Evolutionary conservation across 2,113 vertebrate genomes (phyloP), one percentile per base, ranked within the genome.

Genomic region (Vombatus ursinus): DNA sequence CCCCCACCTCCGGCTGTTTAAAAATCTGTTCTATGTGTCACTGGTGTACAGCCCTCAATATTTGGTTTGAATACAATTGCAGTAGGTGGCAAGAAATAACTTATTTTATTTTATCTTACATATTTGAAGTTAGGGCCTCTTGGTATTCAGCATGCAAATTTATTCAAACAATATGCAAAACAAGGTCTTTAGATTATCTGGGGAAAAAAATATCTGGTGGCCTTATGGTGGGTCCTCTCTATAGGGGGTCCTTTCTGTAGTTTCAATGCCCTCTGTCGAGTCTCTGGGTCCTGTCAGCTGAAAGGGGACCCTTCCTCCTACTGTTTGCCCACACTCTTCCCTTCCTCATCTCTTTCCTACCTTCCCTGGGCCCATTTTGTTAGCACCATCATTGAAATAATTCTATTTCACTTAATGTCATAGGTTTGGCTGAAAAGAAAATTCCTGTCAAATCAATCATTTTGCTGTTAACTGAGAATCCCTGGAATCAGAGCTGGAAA

Each of bases 91-190:
- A 93, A 96, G 95, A 94, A 77, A 91, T 57, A 95, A 95, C 57
- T 95, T 93, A 94, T 54, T 96, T 94, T 95, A 93, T 91, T 92
- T 92, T 95, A 93, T 95, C 92, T 96, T 93, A 95, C 92, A 94
- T 92, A 94, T 89, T 96, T 96, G 91, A 51, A 96, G 57, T 93
- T 95, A 94, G 24, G 51, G 90, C 93, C 92, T 95, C 84, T 95
- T 95, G 91, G 91, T 48, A 94, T 95, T 92, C 97, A 97, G 95
- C 93, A 97, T 91, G 96, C 53, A 97, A 97, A 97, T 96, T 2
- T 96, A 97, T 96, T 96, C 96, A 97, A 94, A 96, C 93, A 96
- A 54, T 95, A 97, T 95, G 96, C 95, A 97, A 97, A 98, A 52
- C 57, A 96, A 31, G 94, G 57, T 44, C 92, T 89, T 97, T 94